Evolutionary conservation across 2,888 invertebrate genomes (phyloP), one percentile per base, ranked within the genome.

Genomic region (Abscondita cerata): DNA sequence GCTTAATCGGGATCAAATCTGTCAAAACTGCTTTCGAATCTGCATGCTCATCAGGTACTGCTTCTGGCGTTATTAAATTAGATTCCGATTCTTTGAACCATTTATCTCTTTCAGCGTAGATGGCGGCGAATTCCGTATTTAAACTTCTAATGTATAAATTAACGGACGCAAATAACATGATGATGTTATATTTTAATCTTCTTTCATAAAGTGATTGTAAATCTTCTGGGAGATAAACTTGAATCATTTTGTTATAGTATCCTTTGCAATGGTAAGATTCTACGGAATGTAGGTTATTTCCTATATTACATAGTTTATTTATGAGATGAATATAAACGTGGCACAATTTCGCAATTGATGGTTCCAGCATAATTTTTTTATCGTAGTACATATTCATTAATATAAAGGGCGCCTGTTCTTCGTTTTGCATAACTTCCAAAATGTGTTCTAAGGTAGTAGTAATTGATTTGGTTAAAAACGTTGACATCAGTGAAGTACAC

Each of bases 381-480:
- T 84, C 80, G 73, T 84, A 86, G 67, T 82, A 78, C 13, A 88
- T 76, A 38, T 81, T 81, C 38, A 92, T 73, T 62, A 85, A 84
- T 47, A 92, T 77, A 71, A 86, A 85, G 0, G 91, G 89, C 51
- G 88, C 85, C 38, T 79, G 77, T 3, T 83, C 80, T 1, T 83
- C 80, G 66, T 83, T 78, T 55, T 82, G 80, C 8, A 89, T 82
- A 5, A 83, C 78, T 0, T 84, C 81, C 59, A 88, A 83, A 5
- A 92, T 79, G 65, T 86, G 83, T 41, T 86, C 81, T 46, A 92
- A 86, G 5, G 91, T 90, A 53, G 84, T 81, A 51, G 87, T 84
- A 82, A 91, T 88, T 31, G 89, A 73, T 70, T 87, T 85, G 69
- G 88, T 86, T 68, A 92, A 84, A 77, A 89, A 86, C 70, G 85